Evolutionary conservation across 2,888 invertebrate species (phyloP), one percentile per base, ranked within the genome.

Genomic region (Chloromyia formosa): DNA sequence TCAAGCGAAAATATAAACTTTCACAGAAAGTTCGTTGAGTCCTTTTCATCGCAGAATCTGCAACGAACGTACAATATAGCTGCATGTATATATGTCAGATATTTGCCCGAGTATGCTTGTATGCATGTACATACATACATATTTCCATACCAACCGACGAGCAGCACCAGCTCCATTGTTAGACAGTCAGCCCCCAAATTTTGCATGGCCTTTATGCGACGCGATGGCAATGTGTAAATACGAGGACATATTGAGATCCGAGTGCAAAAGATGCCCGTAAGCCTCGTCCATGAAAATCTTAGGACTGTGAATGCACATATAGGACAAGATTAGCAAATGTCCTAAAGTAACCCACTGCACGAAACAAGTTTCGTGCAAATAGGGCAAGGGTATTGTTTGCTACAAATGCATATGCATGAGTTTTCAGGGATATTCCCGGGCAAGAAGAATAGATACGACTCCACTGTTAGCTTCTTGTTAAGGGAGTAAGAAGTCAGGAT

Each of bases 371-470:
- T 40, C 14, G 40, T n/a, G 35, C 40, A 62, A 40, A 40, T 62
- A 62, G 62, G 35, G 40, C 40, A 62, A 62, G 62, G 62, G 40
- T 62, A 62, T 62, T 62, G 62, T 62, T 62, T 62, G 35, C 40
- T 14, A 3, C 5, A 40, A 62, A 62, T 62, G 62, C 62, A 62
- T 62, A 62, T 62, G 62, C 40, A 62, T 62, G 35, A 35, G 18
- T 62, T 40, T 62, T 14, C 62, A 3, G 35, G 62, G 40, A 62
- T 23, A 12, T 35, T n/a, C 27, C 27, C 27, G 27, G 27, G 27
- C 27, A 35, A 35, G 27, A 35, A 35, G 27, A 35, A 35, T 35
- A 35, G 27, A 35, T 35, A 35, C 27, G 27, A n/a, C 27, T 61
- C 23, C 27, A 18, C 16, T 10, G 27, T 27, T 18, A 62, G 16